phyloP scores from a whole-genome alignment of 1,140 invertebrate genomes.

The Solenopsis invicta region DNA sequence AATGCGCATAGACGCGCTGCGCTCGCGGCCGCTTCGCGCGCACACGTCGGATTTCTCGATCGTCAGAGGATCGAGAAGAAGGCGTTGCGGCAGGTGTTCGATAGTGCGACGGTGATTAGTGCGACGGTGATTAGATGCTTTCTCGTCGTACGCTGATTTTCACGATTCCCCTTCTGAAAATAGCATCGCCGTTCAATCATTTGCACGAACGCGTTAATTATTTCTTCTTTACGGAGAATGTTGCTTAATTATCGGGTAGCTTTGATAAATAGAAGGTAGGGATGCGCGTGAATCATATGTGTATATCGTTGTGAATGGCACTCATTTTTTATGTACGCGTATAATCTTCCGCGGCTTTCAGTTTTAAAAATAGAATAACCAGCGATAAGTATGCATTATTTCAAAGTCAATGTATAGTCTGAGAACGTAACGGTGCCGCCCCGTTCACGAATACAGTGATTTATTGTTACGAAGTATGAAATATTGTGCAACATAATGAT shows the following conservation, averaged over 20 bases:
- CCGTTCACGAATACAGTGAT: conserved; percentile 23
- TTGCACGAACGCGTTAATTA: background rate
- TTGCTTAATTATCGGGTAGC: background rate
- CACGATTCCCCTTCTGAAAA: background rate
- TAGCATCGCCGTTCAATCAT: background rate
- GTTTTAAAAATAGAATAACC: conserved; percentile 43
- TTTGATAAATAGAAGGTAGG: conserved; percentile 19
- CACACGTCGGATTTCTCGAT: conserved; percentile 45
- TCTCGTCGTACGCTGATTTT: background rate
- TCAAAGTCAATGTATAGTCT: conserved; percentile 4
- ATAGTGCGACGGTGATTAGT: background rate
- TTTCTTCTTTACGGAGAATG: background rate
- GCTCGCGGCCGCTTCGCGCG: conserved; percentile 29
- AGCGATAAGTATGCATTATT: conserved; percentile 34
- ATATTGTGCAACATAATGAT: conserved; percentile 18
- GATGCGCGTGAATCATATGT: background rate
- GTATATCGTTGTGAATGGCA: background rate
- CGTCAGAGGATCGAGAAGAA: conserved; percentile 40
- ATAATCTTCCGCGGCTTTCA: conserved; percentile 9
- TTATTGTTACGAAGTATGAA: conserved; percentile 29
- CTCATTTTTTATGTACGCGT: conserved; percentile 36
- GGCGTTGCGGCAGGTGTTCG: conserved; percentile 41
- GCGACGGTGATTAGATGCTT: background rate
- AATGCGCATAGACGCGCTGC: conserved; percentile 69
- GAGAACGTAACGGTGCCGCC: background rate